These are phyloP conservation scores for Xiphophorus couchianus DNA, from an alignment of 2,113 vertebrate genomes.

Conservation along the genomic window DNA sequence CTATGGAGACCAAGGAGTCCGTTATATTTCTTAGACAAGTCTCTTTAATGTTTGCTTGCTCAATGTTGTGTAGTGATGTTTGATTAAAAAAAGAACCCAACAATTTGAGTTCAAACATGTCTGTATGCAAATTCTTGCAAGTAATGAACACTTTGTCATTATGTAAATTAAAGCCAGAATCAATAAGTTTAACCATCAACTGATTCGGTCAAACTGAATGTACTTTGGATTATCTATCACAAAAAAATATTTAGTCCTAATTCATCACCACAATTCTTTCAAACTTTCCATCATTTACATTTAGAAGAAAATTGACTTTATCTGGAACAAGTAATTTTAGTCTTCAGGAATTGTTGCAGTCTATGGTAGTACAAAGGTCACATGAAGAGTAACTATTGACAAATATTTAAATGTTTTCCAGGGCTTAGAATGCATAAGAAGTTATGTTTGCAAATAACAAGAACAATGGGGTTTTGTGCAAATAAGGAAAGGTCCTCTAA, in stretches of 20 bases:
- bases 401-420: background rate
- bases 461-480: background rate
- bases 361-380: background rate
- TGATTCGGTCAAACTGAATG: too few relatives aligned
- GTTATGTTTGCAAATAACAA: background rate
- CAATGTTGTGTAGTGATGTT: too few relatives aligned
- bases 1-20: too few relatives aligned
- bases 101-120: background rate
- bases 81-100: too few relatives aligned
- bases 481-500: background rate
- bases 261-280: slow-evolving; percentile 21
- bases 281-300: slow-evolving; percentile 7
- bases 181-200: too few relatives aligned
- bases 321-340: slow-evolving; percentile 33
- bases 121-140: background rate
- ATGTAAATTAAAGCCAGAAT: too few relatives aligned
- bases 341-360: slow-evolving; percentile 24
- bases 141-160: too few relatives aligned
- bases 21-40: too few relatives aligned
- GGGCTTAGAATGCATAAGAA: background rate
- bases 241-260: too few relatives aligned
- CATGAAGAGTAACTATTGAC: slow-evolving; percentile 13
- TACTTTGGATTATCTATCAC: too few relatives aligned
- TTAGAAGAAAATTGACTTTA: background rate
- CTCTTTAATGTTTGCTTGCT: too few relatives aligned